Conservation (phyloP, 2,113 vertebrate genomes). For the Calidris pygmaea region DNA sequence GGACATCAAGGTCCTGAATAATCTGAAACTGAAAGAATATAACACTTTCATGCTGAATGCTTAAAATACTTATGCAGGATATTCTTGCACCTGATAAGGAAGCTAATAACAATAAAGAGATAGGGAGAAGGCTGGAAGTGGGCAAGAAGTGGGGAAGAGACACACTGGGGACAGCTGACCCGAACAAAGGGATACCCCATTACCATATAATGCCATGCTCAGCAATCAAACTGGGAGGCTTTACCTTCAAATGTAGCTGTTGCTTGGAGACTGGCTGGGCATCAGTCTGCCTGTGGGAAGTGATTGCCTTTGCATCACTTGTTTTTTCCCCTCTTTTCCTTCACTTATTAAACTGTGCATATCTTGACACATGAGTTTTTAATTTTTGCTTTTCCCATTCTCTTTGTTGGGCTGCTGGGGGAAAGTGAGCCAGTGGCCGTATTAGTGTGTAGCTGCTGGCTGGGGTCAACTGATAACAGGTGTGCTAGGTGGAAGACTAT, state of each 20-base stretch:
- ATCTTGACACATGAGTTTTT: neutral
- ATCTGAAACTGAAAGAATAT: neutral
- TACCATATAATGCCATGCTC: neutral
- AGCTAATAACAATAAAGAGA: neutral
- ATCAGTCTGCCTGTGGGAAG: neutral
- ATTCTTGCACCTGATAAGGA: neutral
- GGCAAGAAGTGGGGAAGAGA: neutral
- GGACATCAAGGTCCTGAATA: neutral
- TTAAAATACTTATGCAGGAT: neutral
- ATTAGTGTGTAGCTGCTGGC: neutral
- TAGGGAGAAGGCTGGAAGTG: neutral
- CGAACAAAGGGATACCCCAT: neutral
- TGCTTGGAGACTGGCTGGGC: neutral
- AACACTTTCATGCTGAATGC: neutral
- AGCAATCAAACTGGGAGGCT: neutral
- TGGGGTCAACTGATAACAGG: neutral
- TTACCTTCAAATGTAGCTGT: neutral
- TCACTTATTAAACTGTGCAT: neutral
- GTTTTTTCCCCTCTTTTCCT: accelerated
- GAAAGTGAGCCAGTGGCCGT: neutral
- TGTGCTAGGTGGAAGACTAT: neutral
- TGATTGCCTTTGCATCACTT: neutral
- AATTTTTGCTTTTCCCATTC: neutral
- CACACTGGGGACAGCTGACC: neutral
- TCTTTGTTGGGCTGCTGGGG: neutral